Evolutionary conservation across 2,888 invertebrate species (phyloP).

Genomic region (Heliconius sara): DNA sequence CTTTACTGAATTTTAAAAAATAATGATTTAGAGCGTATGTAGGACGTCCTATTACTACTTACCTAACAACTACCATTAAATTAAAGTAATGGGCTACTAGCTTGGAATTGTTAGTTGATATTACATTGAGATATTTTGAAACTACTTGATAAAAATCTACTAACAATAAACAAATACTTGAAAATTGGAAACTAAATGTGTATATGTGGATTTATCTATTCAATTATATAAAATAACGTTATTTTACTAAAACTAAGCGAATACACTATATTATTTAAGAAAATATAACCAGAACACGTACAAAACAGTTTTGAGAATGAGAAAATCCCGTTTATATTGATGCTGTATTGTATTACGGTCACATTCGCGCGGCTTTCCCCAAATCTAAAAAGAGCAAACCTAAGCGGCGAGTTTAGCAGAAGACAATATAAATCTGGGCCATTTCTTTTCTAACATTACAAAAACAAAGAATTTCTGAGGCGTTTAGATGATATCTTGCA

Average conservation of each 20-base stretch:
- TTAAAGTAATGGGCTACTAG: slow-evolving; percentile 9
- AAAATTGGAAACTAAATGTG: not conserved
- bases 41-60: not conserved
- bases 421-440: slow-evolving; percentile 29
- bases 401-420: slow-evolving; percentile 33
- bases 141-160: not conserved
- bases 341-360: slow-evolving; percentile 36
- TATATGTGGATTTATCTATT: not conserved
- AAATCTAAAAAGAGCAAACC: slow-evolving; percentile 36
- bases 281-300: slow-evolving; percentile 11
- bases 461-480: slow-evolving; percentile 14
- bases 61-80: not conserved
- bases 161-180: not conserved
- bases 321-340: slow-evolving; percentile 28
- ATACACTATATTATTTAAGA: slow-evolving; percentile 7
- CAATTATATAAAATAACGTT: no score
- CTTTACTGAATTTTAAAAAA: no score
- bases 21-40: not conserved
- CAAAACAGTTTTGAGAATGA: slow-evolving; percentile 19
- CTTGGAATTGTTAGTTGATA: not conserved
- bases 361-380: slow-evolving; percentile 36
- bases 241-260: not conserved
- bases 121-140: not conserved
- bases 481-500: slow-evolving; percentile 8
- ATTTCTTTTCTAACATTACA: slow-evolving; percentile 25